Evolutionary conservation across 2,888 invertebrate genomes (phyloP).

Genomic region (Trisateles emortualis): DNA sequence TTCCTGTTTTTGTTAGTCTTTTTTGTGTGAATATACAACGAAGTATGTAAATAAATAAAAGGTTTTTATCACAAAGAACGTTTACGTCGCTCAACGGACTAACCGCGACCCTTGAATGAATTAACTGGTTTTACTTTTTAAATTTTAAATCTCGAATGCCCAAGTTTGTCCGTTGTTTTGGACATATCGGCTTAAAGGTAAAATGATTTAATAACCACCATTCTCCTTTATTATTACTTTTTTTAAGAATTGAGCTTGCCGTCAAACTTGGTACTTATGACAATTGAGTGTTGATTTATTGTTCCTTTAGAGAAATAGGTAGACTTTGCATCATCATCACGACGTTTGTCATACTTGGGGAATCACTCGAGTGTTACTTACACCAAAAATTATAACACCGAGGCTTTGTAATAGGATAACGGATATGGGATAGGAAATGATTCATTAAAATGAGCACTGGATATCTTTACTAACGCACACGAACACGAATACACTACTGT

Average conservation of each 20-base stretch:
- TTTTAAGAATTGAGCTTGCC: neutral
- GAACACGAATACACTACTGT: too few relatives aligned
- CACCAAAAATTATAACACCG: too few relatives aligned
- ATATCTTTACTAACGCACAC: too few relatives aligned
- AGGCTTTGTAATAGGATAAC: too few relatives aligned
- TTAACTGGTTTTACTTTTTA: conserved; percentile 35
- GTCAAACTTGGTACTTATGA: neutral
- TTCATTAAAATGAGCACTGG: too few relatives aligned
- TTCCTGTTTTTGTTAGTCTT: conserved; percentile 38
- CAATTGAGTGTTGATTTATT: neutral
- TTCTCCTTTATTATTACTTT: neutral
- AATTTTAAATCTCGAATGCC: conserved; percentile 42
- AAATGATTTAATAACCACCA: conserved; percentile 9
- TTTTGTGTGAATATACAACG: conserved; percentile 50
- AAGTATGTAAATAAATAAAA: conserved; percentile 52
- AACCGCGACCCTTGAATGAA: conserved; percentile 44
- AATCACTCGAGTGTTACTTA: too few relatives aligned
- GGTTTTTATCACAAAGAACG: conserved; percentile 52
- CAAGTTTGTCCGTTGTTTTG: conserved; percentile 23
- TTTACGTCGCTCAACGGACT: conserved; percentile 43
- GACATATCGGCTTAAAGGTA: conserved; percentile 17
- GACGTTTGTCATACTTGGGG: too few relatives aligned
- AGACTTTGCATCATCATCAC: too few relatives aligned
- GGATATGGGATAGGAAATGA: too few relatives aligned
- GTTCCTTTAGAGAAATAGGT: too few relatives aligned